phyloP scores from a whole-genome alignment of 2,797 vertebrate species.

The Mastacembelus armatus region DNA sequence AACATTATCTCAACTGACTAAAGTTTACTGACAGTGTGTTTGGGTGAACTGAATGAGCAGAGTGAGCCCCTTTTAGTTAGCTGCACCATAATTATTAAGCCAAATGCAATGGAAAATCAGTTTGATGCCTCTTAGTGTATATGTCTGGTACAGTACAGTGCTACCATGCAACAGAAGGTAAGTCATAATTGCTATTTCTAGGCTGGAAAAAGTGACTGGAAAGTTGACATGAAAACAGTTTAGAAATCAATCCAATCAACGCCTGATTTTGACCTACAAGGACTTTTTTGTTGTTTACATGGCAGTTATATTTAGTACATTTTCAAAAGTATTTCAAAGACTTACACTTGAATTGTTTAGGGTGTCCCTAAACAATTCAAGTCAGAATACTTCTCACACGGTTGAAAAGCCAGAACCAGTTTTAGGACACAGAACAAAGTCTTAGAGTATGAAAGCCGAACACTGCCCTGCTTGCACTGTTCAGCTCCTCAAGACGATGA shows the following conservation, averaged over 20 bases:
- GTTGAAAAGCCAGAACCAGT: not conserved
- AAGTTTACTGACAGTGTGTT: conserved; percentile 32
- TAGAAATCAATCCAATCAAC: not conserved
- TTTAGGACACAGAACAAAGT: not conserved
- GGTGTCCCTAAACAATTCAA: too few relatives aligned
- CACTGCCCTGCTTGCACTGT: not conserved
- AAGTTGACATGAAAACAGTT: not conserved
- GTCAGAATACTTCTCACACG: not conserved
- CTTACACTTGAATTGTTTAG: not conserved
- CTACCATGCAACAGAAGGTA: not conserved
- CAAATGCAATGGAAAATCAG: conserved; percentile 32
- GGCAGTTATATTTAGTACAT: not conserved
- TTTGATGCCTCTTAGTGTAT: not conserved
- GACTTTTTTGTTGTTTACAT: not conserved
- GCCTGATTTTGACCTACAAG: not conserved
- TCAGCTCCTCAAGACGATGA: too few relatives aligned
- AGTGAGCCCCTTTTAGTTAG: conserved; percentile 18
- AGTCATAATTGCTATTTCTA: not conserved
- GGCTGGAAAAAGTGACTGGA: not conserved
- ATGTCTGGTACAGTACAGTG: not conserved
- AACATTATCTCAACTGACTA: conserved; percentile 54
- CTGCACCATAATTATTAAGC: not conserved
- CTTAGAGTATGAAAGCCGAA: not conserved
- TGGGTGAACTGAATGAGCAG: conserved; percentile 16
- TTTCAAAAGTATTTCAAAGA: not conserved